Conservation (phyloP, 1,140 invertebrate genomes). For the Saccostrea echinata region DNA sequence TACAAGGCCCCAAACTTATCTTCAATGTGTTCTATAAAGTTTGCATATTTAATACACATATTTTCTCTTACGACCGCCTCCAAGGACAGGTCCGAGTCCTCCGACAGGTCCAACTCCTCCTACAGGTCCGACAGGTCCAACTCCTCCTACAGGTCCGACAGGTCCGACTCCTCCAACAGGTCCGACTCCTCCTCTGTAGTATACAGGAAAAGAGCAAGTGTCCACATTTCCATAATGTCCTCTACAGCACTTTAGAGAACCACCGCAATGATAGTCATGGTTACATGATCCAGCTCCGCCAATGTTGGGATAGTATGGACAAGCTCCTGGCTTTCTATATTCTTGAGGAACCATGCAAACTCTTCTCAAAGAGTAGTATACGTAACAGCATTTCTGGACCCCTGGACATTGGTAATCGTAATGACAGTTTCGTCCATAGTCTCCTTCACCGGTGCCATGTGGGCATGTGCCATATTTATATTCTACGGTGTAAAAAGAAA, state of each 20-base stretch:
- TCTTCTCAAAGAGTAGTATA: neutral
- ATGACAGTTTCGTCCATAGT: neutral
- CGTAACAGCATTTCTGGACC: neutral
- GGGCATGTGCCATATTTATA: neutral
- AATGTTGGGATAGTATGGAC: neutral
- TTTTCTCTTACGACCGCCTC: too few species aligned
- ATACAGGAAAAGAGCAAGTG: neutral
- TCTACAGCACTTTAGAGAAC: neutral
- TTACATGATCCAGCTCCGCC: neutral
- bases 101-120: too few species aligned
- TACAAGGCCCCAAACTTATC: too few species aligned
- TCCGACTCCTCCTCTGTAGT: neutral
- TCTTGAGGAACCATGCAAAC: neutral
- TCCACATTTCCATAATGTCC: neutral
- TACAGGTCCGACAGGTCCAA: too few species aligned
- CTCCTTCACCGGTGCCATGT: neutral
- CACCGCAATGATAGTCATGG: neutral
- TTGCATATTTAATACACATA: too few species aligned
- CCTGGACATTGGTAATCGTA: neutral
- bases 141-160: too few species aligned
- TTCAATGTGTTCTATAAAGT: too few species aligned
- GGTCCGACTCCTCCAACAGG: neutral
- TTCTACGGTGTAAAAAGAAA: neutral
- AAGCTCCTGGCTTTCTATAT: neutral
- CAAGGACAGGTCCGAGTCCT: neutral